Evolutionary conservation across 2,113 vertebrate genomes (phyloP), one percentile per base, ranked within the genome.

Genomic region (Terrapene triunguis): DNA sequence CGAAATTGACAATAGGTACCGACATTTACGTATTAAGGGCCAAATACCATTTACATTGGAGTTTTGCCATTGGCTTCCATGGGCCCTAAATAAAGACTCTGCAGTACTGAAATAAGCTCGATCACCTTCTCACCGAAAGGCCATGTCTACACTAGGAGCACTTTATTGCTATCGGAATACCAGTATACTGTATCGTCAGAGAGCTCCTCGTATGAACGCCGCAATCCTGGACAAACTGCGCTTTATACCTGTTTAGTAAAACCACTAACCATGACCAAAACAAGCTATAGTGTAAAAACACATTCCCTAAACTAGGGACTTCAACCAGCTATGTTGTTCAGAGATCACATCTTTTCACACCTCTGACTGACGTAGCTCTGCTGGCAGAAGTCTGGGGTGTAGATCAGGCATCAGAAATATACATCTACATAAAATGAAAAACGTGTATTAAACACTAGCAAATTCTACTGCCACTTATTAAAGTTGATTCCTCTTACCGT

Each of bases 1-100:
- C 0, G 0, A 65, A 12, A 5, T 62, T 74, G 69, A 42, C n/a
- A 42, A 42, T 9, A 74, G 22, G 42, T 11, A 38, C 72, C 5
- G 83, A 22, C 10, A 74, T 27, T 10, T 89, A 14, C 3, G 57
- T 14, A 27, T 16, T 59, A 85, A 53, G 8, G 48, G 44, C 17
- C 84, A 47, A 44, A 59, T 83, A 32, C 13, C 24, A 3, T 6
- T 86, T 5, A 32, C 19, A 51, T 42, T 84, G 51, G 59, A 38
- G 21, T 84, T 95, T 55, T 92, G 42, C 42, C 17, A 2, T 2
- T 12, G 12, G 44, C 42, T 82, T 59, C 51, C n/a, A 51, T 42
- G 27, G 81, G 14, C 19, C 38, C n/a, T 22, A 38, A 19, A 4
- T 14, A 27, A 74, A 44, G 22, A 47, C 24, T 11, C 22, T 84